Conservation (phyloP, 2,113 vertebrate species). For the Megaleporinus macrocephalus region DNA sequence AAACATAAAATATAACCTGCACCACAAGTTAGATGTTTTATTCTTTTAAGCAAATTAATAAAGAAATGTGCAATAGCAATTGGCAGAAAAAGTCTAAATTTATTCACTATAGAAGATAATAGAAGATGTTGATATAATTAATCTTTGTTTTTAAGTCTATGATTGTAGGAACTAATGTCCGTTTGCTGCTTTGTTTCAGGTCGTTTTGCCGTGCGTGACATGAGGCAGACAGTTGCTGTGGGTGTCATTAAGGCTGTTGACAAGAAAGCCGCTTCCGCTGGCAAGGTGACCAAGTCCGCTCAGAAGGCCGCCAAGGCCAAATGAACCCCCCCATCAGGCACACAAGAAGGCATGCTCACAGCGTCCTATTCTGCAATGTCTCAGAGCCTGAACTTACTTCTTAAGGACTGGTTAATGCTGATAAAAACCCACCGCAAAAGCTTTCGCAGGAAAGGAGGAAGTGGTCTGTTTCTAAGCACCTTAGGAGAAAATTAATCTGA, state of each 20-base stretch:
- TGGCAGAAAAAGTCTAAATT: too few relatives aligned
- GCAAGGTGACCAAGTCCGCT: conserved; percentile 82
- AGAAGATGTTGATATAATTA: too few relatives aligned
- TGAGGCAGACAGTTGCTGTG: conserved; percentile 83
- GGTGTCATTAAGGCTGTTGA: conserved; percentile 81
- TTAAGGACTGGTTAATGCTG: conserved; percentile 83
- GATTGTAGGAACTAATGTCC: background rate
- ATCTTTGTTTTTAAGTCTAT: background rate
- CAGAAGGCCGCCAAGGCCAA: conserved; percentile 79
- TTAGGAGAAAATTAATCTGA: conserved; percentile 53
- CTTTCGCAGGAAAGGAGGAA: conserved; percentile 81
- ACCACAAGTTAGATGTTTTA: too few relatives aligned
- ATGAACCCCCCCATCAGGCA: conserved; percentile 69
- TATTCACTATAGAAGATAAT: too few relatives aligned
- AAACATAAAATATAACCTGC: too few relatives aligned
- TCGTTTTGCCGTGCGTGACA: conserved; percentile 78
- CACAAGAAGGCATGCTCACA: conserved; percentile 46
- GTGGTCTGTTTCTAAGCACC: conserved; percentile 46
- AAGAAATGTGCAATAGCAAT: too few relatives aligned
- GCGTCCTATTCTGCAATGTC: conserved; percentile 55
- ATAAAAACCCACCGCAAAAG: conserved; percentile 82
- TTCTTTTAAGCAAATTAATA: too few relatives aligned
- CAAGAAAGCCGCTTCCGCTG: conserved; percentile 69
- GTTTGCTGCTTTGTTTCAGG: conserved; percentile 57
- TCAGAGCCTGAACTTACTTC: conserved; percentile 72